Evolutionary conservation across 2,113 vertebrate genomes (phyloP).

Genomic region (Trochalopteron elliotii): DNA sequence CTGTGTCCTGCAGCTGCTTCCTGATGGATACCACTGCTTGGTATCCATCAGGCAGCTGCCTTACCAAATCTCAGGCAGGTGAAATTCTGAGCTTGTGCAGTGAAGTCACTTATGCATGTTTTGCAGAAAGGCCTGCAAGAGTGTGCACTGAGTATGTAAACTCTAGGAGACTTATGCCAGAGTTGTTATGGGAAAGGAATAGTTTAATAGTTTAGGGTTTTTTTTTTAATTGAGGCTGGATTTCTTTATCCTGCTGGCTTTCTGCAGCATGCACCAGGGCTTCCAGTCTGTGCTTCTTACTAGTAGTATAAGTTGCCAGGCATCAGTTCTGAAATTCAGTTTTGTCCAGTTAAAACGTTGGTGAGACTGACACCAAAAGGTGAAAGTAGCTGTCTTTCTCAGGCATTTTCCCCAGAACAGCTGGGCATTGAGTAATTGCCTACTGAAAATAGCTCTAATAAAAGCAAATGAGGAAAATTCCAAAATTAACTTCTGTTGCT

Average conservation of each 20-base stretch:
- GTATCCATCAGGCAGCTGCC: neutral
- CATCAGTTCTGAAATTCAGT: neutral
- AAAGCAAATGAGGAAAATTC: neutral
- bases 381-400: neutral
- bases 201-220: neutral
- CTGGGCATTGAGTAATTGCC: neutral
- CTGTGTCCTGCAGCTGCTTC: neutral
- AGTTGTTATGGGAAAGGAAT: neutral
- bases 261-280: neutral
- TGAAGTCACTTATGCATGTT: neutral
- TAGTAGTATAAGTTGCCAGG: neutral
- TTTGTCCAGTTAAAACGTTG: neutral
- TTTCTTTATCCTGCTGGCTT: neutral
- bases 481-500: neutral
- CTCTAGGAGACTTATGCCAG: neutral
- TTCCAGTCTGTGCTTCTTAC: neutral
- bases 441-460: neutral
- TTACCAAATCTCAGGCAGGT: neutral
- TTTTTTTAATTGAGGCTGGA: neutral
- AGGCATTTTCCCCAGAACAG: neutral
- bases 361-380: neutral
- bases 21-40: neutral
- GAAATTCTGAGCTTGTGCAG: neutral
- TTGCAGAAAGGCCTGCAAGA: neutral
- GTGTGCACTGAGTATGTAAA: neutral